Base-by-base conservation (phyloP, 2,113 vertebrate species). In the Catagonus wagneri region DNA sequence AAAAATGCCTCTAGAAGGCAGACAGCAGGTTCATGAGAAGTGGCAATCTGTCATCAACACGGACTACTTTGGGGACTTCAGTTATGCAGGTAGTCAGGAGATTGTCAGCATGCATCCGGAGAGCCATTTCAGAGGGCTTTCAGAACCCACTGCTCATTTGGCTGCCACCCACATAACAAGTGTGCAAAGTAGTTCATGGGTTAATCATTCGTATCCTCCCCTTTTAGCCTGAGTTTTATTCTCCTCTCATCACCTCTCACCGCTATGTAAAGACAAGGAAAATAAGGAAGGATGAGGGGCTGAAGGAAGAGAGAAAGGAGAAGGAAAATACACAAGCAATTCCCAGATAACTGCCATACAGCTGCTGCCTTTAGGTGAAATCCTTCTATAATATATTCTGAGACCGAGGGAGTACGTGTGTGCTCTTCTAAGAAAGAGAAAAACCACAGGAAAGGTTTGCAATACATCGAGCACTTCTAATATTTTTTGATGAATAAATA, bases 1-100 rank as follows among this genome's bases (percentile, higher is more conserved):
- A 72, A 86, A 94, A 97, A 87, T 89, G 89, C 96, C 92, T 83
- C 72, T 34, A 60, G 34, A 94, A 81, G 97, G 96, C 92, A 97
- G 96, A 95, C 97, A 97, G 71, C 86, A 97, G 92, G 87, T 7
- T 2, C 19, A 69, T 34, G 71, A 76, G 60, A 96, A 81, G 94
- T 83, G 94, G 22, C 3, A 13, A 81, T 76, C 0, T 84, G 36
- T 66, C 89, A 95, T 92, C 96, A 95, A 76, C 90, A 34, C 0
- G 81, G 68, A 6, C 58, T 39, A 4, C 78, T 69, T 20, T 14
- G 75, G 84, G 5, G 29, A 92, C 34, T 71, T 69, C 29, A 66
- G 27, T 72, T 60, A n/a, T 54, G 29, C 68, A 79, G 76, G 84
- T 81, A 81, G 90, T 75, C 50, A 72, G 92, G 66, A 63, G 72